These are phyloP conservation scores for Dryas iulia DNA, from an alignment of 1,140 invertebrate species.

Conservation along the genomic window DNA sequence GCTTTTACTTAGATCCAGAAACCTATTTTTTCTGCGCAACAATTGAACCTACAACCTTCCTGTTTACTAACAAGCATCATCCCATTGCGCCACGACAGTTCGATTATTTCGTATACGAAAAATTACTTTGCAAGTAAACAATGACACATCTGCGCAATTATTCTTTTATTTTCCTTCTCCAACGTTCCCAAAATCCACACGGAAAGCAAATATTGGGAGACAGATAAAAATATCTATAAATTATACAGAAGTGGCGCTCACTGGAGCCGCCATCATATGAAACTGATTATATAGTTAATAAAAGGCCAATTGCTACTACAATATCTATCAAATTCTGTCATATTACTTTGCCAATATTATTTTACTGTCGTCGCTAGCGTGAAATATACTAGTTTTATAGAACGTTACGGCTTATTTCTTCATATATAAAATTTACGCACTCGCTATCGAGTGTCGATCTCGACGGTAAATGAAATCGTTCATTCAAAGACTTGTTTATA, in stretches of 20 bases:
- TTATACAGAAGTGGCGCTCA: slow-evolving; percentile 4
- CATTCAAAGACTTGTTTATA: slow-evolving; percentile 29
- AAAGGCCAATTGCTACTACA: slow-evolving; percentile 6
- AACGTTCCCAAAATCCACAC: background rate
- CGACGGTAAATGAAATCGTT: slow-evolving; percentile 1
- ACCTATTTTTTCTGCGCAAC: too few species aligned
- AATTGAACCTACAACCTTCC: too few species aligned
- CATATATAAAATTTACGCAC: background rate
- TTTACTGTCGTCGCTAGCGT: background rate
- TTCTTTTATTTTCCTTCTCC: background rate
- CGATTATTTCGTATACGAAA: too few species aligned
- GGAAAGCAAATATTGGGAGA: slow-evolving; percentile 20
- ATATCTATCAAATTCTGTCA: background rate
- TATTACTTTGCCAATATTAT: background rate
- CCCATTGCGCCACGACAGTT: too few species aligned
- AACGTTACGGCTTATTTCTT: background rate
- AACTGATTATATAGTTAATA: slow-evolving; percentile 15
- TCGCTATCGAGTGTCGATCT: background rate
- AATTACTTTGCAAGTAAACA: background rate
- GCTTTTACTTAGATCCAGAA: too few species aligned
- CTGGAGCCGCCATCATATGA: background rate
- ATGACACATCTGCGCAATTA: background rate
- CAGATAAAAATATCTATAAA: slow-evolving; percentile 17
- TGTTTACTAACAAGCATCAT: too few species aligned
- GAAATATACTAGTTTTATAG: background rate